Evolutionary conservation across 2,113 vertebrate species (phyloP).

Genomic region (Casuarius casuarius): DNA sequence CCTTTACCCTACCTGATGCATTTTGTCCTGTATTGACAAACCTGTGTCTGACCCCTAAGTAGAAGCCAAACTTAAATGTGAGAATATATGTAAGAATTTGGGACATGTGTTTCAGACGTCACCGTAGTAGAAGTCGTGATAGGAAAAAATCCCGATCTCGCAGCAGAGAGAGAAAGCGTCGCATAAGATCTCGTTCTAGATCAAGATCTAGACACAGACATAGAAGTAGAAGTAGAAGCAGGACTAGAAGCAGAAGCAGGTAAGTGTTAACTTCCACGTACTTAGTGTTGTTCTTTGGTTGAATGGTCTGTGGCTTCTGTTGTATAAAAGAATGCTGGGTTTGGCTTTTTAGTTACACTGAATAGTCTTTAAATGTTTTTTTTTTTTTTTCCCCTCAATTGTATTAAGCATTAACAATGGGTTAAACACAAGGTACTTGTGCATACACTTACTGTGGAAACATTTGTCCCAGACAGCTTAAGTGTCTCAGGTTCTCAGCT

Average conservation of each 20-base stretch:
- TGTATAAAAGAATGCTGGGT: not conserved
- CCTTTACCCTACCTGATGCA: not conserved
- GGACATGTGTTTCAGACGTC: constrained; percentile 79
- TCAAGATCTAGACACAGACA: constrained; percentile 92
- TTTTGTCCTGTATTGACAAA: not conserved
- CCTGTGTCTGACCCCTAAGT: not conserved
- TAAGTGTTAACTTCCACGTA: not conserved
- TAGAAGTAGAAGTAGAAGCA: constrained; percentile 89
- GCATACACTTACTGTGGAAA: not conserved
- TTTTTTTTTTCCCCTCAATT: not conserved
- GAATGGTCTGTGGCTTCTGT: rapidly evolving
- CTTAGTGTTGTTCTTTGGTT: not conserved
- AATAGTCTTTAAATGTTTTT: too few species aligned
- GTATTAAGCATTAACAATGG: not conserved
- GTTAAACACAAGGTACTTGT: not conserved
- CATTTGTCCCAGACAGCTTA: not conserved
- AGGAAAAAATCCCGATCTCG: constrained; percentile 88
- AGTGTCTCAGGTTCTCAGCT: not conserved
- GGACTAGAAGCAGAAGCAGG: constrained; percentile 94
- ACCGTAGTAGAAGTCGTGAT: constrained; percentile 92
- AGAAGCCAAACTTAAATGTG: not conserved
- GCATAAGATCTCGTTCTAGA: constrained; percentile 87
- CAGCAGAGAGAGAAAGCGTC: constrained; percentile 91
- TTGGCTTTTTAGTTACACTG: not conserved
- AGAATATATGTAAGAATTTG: not conserved